Evolutionary conservation across 2,888 invertebrate species (phyloP).

Genomic region (Melanotus villosus): DNA sequence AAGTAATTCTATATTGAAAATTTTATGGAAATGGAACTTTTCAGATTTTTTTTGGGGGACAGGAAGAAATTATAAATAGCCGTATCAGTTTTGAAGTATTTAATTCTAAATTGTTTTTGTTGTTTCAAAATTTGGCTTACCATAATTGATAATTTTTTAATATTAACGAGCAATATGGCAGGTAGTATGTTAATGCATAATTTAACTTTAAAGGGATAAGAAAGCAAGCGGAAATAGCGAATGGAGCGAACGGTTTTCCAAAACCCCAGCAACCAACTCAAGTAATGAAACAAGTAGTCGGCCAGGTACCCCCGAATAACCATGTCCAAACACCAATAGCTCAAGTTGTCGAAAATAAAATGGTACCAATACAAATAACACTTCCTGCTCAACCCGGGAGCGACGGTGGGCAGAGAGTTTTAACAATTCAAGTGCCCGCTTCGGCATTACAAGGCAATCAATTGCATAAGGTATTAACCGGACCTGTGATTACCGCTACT

Average conservation of each 20-base stretch:
- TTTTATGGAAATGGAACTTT: too few species aligned
- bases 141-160: too few species aligned
- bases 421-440: slow-evolving; percentile 93
- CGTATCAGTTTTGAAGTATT: too few species aligned
- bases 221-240: slow-evolving; percentile 53
- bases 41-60: too few species aligned
- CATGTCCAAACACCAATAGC: slow-evolving; percentile 55
- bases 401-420: slow-evolving; percentile 76
- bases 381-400: slow-evolving; percentile 85
- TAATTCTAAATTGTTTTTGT: too few species aligned
- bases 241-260: slow-evolving; percentile 61
- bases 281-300: slow-evolving; percentile 56
- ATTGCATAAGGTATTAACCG: slow-evolving; percentile 81
- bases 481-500: slow-evolving; percentile 91
- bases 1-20: too few species aligned
- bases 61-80: too few species aligned
- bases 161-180: too few species aligned
- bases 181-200: background rate
- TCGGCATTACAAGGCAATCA: slow-evolving; percentile 80
- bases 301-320: slow-evolving; percentile 57
- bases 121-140: too few species aligned
- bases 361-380: slow-evolving; percentile 80
- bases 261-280: slow-evolving; percentile 50
- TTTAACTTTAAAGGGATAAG: slow-evolving; percentile 47
- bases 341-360: slow-evolving; percentile 67